Percentiles rank a stretch among this genome's conserved stretches.
These are phyloP conservation scores for Cephus nigrinus DNA, from an alignment of 2,888 invertebrate species.

Conservation along the genomic window DNA sequence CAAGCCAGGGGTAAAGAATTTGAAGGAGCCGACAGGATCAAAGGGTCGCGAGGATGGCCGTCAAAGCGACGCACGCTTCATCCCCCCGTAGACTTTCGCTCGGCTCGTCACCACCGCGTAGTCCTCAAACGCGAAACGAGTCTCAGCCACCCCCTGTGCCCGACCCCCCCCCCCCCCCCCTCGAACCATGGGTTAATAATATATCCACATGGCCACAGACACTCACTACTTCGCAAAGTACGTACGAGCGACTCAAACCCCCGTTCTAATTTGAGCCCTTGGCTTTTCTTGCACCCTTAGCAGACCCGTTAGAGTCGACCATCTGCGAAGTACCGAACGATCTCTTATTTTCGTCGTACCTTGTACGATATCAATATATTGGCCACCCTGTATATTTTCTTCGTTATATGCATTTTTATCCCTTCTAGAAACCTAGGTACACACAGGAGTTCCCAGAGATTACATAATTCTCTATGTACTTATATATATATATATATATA, in stretches of 20 bases:
- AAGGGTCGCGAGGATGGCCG: slow-evolving; percentile 14
- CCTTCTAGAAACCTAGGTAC: neutral
- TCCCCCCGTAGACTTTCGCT: slow-evolving; percentile 12
- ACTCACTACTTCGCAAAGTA: neutral
- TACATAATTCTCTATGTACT: neutral
- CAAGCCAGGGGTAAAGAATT: neutral
- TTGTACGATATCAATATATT: neutral
- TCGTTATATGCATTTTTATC: neutral
- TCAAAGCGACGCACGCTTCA: slow-evolving; percentile 22
- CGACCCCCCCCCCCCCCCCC: neutral
- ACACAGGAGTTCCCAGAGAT: neutral
- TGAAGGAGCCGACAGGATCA: slow-evolving; percentile 9
- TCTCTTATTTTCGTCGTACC: neutral
- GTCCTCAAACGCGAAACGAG: slow-evolving; percentile 13
- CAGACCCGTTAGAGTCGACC: neutral
- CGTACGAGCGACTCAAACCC: neutral
- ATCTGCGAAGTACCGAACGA: neutral
- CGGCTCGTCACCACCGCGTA: slow-evolving; percentile 16
- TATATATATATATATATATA: neutral
- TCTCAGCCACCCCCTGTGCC: neutral
- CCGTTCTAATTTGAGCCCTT: neutral
- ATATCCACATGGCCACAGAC: neutral
- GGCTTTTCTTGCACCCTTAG: no score
- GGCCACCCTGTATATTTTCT: neutral
- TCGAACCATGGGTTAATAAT: neutral